Percentiles rank a stretch among this genome's conserved stretches.
Conservation (phyloP, 2,113 vertebrate species). For the Syrrhaptes paradoxus region DNA sequence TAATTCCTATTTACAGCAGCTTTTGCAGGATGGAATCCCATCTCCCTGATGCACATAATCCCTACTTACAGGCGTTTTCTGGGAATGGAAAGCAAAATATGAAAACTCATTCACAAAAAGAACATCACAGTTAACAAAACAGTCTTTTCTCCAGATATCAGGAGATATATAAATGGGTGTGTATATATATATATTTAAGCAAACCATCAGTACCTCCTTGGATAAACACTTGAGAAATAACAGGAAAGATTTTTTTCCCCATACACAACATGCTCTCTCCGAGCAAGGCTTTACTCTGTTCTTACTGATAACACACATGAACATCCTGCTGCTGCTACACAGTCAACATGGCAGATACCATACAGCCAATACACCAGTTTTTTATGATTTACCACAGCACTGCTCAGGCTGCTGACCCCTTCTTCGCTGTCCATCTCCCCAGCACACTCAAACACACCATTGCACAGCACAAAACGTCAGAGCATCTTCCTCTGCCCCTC, state of each 20-base stretch:
- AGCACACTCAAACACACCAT: fast-evolving
- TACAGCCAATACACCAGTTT: not conserved
- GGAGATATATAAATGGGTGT: no score
- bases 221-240: not conserved
- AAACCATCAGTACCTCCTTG: not conserved
- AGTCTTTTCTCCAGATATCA: not conserved
- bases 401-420: not conserved
- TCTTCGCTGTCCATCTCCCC: not conserved
- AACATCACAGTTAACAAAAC: not conserved
- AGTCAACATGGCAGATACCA: not conserved
- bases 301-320: not conserved
- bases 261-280: not conserved
- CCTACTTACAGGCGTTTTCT: not conserved
- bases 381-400: not conserved
- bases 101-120: not conserved
- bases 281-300: not conserved
- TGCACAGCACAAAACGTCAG: fast-evolving
- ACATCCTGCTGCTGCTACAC: not conserved
- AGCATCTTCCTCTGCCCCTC: not conserved
- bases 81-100: not conserved
- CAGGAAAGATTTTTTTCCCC: not conserved
- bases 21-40: not conserved
- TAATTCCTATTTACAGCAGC: not conserved
- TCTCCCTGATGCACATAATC: not conserved
- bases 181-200: not conserved